Evolutionary conservation across 2,888 invertebrate species (phyloP), one percentile per base, ranked within the genome.

Genomic region (Megalurothrips usitatus): DNA sequence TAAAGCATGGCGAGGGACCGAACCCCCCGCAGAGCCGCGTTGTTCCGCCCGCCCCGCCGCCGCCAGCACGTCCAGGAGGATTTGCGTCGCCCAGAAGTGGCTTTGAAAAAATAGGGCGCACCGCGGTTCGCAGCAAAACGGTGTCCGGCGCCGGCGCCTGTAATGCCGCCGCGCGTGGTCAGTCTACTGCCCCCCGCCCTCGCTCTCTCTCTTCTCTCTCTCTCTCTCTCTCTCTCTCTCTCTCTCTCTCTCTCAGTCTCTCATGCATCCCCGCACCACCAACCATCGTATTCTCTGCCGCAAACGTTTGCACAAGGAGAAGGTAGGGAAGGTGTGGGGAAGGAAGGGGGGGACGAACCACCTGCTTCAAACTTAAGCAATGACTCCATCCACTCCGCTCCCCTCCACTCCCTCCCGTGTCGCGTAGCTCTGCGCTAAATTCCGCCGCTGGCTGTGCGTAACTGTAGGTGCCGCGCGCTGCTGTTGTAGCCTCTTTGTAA

Each of bases 281-380:
- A 17, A 9, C 52, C 52, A 43, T 58, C 6, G 58, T 58, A 17
- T 58, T 58, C 58, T 17, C 58, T 14, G 0, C 58, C 58, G 3
- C 0, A 6, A n/a, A 4, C 58, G 58, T 17, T 12, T 17, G 58
- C 58, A 58, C n/a, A 58, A 58, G n/a, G 14, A 58, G 58, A 1
- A 19, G 58, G n/a, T n/a, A 52, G 52, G 52, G 52, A 14, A 6
- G 49, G 14, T 11, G 49, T 9, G 49, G 52, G 52, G 52, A 10
- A n/a, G 68, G 68, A 8, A 8, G 68, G 8, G 26, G 11, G 68
- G 23, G 68, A 1, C 23, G 68, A 12, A 26, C 68, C 68, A 75
- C 68, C 68, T 75, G 68, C 68, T 75, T 26, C 68, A 75, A 75
- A 75, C 68, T 75, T 75, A 26, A 75, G 68, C 68, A 75, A 75